Conservation (phyloP, 2,797 vertebrate species). For the Gymnothorax javanicus region DNA sequence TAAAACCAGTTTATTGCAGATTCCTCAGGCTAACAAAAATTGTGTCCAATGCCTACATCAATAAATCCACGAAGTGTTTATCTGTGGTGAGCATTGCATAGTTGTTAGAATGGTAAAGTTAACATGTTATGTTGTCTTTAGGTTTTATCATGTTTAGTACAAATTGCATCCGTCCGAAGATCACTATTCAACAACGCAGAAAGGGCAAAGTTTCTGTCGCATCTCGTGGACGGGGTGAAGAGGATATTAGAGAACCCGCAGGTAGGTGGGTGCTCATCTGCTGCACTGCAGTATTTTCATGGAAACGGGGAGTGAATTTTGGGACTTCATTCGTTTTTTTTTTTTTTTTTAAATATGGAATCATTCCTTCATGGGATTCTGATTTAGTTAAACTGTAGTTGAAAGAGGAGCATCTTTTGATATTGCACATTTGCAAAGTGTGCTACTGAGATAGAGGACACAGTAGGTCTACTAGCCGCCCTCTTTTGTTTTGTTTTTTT, state of each 20-base stretch:
- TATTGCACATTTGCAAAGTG: too few relatives aligned
- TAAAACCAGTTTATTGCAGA: not conserved
- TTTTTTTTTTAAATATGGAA: not conserved
- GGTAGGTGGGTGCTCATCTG: conserved; percentile 54
- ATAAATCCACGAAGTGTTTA: not conserved
- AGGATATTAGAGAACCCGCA: conserved; percentile 83
- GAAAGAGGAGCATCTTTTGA: too few relatives aligned
- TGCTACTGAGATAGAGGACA: too few relatives aligned
- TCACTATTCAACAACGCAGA: conserved; percentile 83
- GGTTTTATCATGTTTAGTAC: conserved; percentile 89
- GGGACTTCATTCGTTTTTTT: too few relatives aligned
- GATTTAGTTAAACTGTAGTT: too few relatives aligned
- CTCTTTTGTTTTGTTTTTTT: too few relatives aligned
- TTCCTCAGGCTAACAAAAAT: not conserved
- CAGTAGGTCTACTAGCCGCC: too few relatives aligned
- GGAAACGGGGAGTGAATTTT: not conserved
- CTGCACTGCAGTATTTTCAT: not conserved
- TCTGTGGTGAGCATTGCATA: not conserved
- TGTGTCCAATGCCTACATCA: not conserved
- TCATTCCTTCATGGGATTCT: too few relatives aligned
- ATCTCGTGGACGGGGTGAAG: conserved; percentile 80
- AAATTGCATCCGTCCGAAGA: conserved; percentile 79
- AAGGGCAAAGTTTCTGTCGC: conserved; percentile 79
- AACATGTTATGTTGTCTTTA: conserved; percentile 46
- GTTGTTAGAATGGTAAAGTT: not conserved